Evolutionary conservation across 2,888 invertebrate genomes (phyloP), one percentile per base, ranked within the genome.

Genomic region (Gastracanthus pulcherrimus): DNA sequence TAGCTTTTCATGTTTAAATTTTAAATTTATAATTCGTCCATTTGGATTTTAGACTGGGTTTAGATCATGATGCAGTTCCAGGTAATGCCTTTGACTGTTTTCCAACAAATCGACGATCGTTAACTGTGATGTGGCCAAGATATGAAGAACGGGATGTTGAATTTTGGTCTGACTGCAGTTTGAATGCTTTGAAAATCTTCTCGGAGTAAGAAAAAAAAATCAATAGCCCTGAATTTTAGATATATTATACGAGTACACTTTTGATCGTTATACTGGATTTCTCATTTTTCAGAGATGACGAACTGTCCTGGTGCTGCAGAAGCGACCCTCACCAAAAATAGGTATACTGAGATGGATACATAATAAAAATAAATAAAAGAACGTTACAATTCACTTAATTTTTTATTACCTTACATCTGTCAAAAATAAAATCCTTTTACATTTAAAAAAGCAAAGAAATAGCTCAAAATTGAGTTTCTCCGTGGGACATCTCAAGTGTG

Each of bases 401-500:
- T 45, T 19, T 48, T 19, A 7, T 48, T 1, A 48, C n/a, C n/a
- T n/a, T n/a, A n/a, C n/a, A n/a, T n/a, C n/a, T 48, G 19, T 48
- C 19, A 19, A 48, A 48, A 48, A 48, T 48, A 48, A 19, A 48
- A 19, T 16, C 19, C 19, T 48, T 48, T 48, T 19, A 48, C 19
- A 45, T 45, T 11, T 1, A 6, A 6, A 19, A 1, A 3, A 4
- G n/a, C n/a, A n/a, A n/a, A n/a, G n/a, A n/a, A n/a, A n/a, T n/a
- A n/a, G 0, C 26, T 55, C 26, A 55, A 55, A 55, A 26, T 4
- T 77, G 34, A 3, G n/a, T 38, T 16, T 64, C 19, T 3, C 36
- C 13, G 38, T 48, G 36, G 3, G 81, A 77, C 26, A 45, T 23
- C 36, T 82, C 64, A 0, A 83, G 26, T 0, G 80, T 83, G 1